phyloP scores from a whole-genome alignment of 1,140 invertebrate genomes.

The Drosophila navojoa region DNA sequence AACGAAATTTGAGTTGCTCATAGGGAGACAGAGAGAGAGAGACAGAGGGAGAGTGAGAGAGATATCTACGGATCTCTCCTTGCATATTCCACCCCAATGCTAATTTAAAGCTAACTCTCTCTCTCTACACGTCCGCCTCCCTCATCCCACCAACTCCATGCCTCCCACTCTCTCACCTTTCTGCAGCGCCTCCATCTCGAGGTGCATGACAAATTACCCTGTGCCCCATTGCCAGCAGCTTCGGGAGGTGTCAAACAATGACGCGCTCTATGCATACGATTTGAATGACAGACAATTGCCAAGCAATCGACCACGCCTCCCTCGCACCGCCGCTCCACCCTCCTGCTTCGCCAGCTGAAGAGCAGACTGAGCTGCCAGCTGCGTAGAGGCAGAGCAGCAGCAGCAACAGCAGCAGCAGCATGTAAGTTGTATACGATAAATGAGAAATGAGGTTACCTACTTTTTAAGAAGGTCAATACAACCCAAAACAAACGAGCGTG shows the following conservation, averaged over 20 bases:
- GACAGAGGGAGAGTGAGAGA: no score
- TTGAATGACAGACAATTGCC: slow-evolving; percentile 51
- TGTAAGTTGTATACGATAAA: slow-evolving; percentile 83
- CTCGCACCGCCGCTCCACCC: neutral
- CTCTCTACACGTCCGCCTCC: neutral
- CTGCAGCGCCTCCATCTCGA: neutral
- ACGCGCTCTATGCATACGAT: slow-evolving; percentile 41
- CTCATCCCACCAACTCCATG: no score
- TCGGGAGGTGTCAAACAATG: slow-evolving; percentile 41
- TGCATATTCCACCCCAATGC: neutral
- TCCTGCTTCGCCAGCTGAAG: neutral
- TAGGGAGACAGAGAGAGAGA: no score
- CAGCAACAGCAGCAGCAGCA: slow-evolving; percentile 40
- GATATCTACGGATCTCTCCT: neutral
- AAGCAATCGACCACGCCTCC: slow-evolving; percentile 34
- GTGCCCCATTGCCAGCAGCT: neutral
- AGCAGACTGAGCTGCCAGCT: slow-evolving; percentile 14
- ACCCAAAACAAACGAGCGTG: slow-evolving; percentile 81
- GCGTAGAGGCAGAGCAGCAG: slow-evolving; percentile 5
- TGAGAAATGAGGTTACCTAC: slow-evolving; percentile 83
- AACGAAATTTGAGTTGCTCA: no score
- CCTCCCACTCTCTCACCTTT: no score
- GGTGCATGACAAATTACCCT: slow-evolving; percentile 1
- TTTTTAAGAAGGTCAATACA: slow-evolving; percentile 83
- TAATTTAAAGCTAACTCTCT: no score